phyloP scores from a whole-genome alignment of 2,113 vertebrate species.

The Irena cyanogastra region DNA sequence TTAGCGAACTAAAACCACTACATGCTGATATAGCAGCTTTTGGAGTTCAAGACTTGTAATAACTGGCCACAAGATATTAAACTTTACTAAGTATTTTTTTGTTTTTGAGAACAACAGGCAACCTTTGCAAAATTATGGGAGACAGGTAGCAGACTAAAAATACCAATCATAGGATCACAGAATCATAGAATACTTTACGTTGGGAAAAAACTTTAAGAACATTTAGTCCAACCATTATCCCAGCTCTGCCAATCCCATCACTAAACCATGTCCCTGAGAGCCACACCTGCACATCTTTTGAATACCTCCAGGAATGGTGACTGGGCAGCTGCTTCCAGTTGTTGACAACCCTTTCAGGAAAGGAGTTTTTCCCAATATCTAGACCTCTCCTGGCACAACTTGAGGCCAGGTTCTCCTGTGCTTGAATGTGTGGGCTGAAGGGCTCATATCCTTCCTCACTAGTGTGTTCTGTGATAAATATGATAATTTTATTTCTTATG shows the following conservation, averaged over 20 bases:
- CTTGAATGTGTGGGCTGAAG: background rate
- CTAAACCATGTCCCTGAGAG: background rate
- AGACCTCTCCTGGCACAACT: background rate
- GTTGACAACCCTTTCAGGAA: background rate
- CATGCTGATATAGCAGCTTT: background rate
- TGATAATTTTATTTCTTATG: background rate
- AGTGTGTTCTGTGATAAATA: background rate
- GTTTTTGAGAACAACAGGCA: background rate
- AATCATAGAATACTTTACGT: background rate
- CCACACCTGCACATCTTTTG: background rate
- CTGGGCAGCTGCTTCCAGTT: background rate
- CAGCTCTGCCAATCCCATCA: background rate
- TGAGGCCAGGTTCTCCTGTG: background rate
- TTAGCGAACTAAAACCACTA: no score
- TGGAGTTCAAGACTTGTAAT: background rate
- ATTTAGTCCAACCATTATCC: accelerated
- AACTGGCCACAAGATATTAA: background rate
- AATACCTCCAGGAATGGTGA: background rate
- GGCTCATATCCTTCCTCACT: background rate
- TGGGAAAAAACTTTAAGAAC: background rate
- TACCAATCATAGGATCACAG: background rate
- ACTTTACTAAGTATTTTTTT: background rate
- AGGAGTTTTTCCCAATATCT: background rate
- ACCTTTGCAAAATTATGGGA: background rate
- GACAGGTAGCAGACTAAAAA: background rate